Evolutionary conservation across 2,888 invertebrate genomes (phyloP).

Genomic region (Oligia latruncula): DNA sequence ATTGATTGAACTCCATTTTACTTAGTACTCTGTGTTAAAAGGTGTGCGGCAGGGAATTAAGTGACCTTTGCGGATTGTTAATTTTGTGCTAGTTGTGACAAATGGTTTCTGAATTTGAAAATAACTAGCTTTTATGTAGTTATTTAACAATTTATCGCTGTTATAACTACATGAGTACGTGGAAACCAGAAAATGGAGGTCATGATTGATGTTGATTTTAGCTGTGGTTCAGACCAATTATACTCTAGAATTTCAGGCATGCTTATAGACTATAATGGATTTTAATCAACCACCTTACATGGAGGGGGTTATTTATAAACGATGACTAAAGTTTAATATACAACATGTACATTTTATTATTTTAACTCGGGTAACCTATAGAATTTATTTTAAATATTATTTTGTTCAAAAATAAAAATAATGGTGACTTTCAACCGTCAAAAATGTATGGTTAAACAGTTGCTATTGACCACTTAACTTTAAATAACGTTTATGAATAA

Average conservation of each 20-base stretch:
- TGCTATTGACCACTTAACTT: not conserved
- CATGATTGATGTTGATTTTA: constrained; percentile 36
- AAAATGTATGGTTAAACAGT: not conserved
- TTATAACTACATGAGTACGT: constrained; percentile 27
- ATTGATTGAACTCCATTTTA: constrained; percentile 9
- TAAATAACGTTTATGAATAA: not conserved
- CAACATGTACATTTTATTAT: no score
- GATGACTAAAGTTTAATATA: no score
- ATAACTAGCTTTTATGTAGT: constrained; percentile 46
- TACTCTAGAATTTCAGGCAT: not conserved
- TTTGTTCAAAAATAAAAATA: no score
- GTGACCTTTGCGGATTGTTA: constrained; percentile 52
- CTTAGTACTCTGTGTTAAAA: constrained; percentile 36
- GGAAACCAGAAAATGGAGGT: constrained; percentile 25
- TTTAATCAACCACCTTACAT: not conserved
- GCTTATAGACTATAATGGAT: not conserved
- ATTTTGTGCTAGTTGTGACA: constrained; percentile 49
- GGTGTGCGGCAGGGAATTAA: constrained; percentile 27
- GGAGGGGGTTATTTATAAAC: no score
- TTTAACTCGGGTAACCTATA: no score
- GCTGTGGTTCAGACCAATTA: constrained; percentile 12
- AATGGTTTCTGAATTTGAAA: constrained; percentile 57
- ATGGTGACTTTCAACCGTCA: not conserved
- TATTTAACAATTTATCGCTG: constrained; percentile 37
- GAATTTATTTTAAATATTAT: no score